Evolutionary conservation across 1,140 invertebrate genomes (phyloP), one percentile per base, ranked within the genome.

Genomic region (Pectinophora gossypiella): DNA sequence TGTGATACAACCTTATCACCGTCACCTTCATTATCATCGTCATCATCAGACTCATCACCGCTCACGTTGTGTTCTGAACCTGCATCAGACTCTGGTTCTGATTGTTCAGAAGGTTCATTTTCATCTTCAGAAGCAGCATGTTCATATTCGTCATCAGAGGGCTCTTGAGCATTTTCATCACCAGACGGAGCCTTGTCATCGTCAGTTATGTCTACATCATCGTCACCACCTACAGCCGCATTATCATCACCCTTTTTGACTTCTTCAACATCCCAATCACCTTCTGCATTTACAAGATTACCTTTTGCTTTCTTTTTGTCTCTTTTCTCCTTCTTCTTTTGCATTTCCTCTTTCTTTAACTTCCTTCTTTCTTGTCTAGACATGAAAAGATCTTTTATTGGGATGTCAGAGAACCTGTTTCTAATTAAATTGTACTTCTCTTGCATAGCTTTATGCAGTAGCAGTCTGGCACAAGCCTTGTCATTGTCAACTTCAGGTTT

Each of bases 321-420:
- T 48, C 19, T 45, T 27, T 85, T 86, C 56, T 76, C 68, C 35
- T 81, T 76, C 20, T 73, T 64, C 40, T 83, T 75, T 27, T 81
- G 73, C 53, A 48, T 74, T n/a, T 57, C 71, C 52, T 87, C 82
- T 54, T 84, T 79, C 45, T 87, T 87, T 7, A 82, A 40, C 47
- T 87, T 84, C 45, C 48, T 52, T 32, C 82, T 73, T 67, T 87
- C 84, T 61, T 77, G 56, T 20, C 84, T 66, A 10, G 84, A 83
- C 82, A 87, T 85, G 6, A 85, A 64, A 1, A 87, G 59, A 53
- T 87, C 84, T 47, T 81, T 62, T 7, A 85, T 85, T 19, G 84
- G 72, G 27, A 84, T 64, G 51, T 75, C 70, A 15, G 61, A 68
- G 50, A 81, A 87, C 54, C 66, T 82, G 1, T 59, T 64, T 58